phyloP scores from a whole-genome alignment of 2,113 vertebrate species.

The Macrotis lagotis region DNA sequence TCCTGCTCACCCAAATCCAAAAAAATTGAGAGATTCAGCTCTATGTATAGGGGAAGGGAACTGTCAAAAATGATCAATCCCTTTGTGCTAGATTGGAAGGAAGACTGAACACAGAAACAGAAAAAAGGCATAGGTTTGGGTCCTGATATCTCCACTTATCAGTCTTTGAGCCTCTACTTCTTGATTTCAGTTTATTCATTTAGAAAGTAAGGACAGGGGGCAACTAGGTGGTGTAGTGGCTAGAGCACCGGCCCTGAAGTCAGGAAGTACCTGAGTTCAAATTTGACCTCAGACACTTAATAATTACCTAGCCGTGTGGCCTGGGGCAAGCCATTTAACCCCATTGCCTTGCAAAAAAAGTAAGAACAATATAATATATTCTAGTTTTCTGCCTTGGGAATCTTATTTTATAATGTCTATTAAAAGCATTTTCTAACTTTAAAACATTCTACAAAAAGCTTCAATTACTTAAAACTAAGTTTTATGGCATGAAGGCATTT shows the following conservation, averaged over 20 bases:
- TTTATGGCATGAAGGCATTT: neutral
- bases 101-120: neutral
- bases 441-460: neutral
- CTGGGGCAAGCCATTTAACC: too few relatives aligned
- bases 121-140: neutral
- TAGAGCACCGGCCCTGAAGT: too few relatives aligned
- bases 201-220: neutral
- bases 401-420: neutral
- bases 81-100: neutral
- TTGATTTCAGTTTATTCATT: neutral
- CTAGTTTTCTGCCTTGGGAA: neutral
- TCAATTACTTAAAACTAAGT: neutral
- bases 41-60: neutral
- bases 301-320: too few relatives aligned
- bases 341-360: too few relatives aligned
- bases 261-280: too few relatives aligned
- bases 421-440: neutral
- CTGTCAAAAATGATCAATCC: neutral
- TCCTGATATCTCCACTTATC: neutral
- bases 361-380: too few relatives aligned
- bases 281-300: too few relatives aligned
- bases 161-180: neutral
- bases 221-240: too few relatives aligned
- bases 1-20: neutral
- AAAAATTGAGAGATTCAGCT: neutral